Evolutionary conservation across 2,113 vertebrate genomes (phyloP).

Genomic region (Eublepharis macularius): DNA sequence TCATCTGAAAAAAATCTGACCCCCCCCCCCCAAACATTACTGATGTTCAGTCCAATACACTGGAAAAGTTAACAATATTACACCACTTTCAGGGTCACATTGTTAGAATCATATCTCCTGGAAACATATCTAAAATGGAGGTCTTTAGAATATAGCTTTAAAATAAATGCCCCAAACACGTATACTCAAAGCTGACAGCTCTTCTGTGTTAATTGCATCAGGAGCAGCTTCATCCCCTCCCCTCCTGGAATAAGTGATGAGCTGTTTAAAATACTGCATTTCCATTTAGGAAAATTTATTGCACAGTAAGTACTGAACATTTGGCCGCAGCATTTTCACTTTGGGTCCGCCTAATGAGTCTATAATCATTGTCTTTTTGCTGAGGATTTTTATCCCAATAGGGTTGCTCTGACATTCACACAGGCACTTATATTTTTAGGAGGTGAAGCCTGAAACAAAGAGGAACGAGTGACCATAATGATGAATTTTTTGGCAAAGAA

Average conservation of each 20-base stretch:
- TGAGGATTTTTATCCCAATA: conserved; percentile 23
- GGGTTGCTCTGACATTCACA: conserved; percentile 35
- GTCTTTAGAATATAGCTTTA: conserved; percentile 20
- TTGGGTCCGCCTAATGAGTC: conserved; percentile 56
- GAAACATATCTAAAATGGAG: background rate
- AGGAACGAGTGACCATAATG: background rate
- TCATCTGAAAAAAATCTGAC: background rate
- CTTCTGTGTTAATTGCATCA: conserved; percentile 14
- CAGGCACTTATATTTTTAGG: conserved; percentile 11
- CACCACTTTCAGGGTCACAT: background rate
- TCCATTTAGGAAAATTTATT: conserved; percentile 66
- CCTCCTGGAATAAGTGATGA: conserved; percentile 29
- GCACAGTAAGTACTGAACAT: conserved; percentile 45
- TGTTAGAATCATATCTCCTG: background rate
- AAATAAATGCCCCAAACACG: background rate
- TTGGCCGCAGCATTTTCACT: conserved; percentile 58
- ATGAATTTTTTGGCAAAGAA: background rate
- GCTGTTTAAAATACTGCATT: conserved; percentile 48
- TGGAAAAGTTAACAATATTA: background rate
- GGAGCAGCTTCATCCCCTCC: conserved; percentile 25
- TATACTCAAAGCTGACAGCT: conserved; percentile 8
- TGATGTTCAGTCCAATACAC: background rate
- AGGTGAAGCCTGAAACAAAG: background rate
- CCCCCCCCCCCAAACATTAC: background rate
- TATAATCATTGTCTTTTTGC: conserved; percentile 54